phyloP scores from a whole-genome alignment of 2,797 vertebrate species.

The Echiichthys vipera region DNA sequence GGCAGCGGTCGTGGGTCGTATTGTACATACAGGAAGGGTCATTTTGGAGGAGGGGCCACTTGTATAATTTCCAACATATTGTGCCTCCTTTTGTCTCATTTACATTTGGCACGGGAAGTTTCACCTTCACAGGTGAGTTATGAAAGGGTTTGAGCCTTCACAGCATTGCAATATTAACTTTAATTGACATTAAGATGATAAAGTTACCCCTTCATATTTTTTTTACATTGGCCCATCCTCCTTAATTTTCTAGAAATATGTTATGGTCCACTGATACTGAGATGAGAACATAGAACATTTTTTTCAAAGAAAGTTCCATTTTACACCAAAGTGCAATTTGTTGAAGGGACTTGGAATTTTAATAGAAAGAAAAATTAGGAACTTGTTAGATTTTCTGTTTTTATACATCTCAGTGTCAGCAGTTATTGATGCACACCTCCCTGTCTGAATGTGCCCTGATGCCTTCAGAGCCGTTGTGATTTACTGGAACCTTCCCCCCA shows the following conservation, averaged over 20 bases:
- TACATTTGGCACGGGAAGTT: constrained; percentile 63
- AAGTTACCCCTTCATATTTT: constrained; percentile 51
- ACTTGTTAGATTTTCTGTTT: constrained; percentile 40
- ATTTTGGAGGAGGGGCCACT: constrained; percentile 77
- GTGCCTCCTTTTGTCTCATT: constrained; percentile 85
- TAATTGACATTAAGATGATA: constrained; percentile 57
- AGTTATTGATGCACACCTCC: constrained; percentile 73
- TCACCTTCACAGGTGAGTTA: constrained; percentile 63
- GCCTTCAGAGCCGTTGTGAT: constrained; percentile 77
- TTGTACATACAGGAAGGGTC: constrained; percentile 62
- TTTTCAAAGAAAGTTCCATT: constrained; percentile 80
- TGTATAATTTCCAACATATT: constrained; percentile 79
- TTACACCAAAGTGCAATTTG: constrained; percentile 92
- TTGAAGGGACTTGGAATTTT: constrained; percentile 80
- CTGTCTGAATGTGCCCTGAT: constrained; percentile 83
- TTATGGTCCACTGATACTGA: constrained; percentile 60
- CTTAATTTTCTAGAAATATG: constrained; percentile 64
- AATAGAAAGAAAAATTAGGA: constrained; percentile 54
- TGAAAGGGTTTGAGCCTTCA: constrained; percentile 60
- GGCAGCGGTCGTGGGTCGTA: constrained; percentile 18
- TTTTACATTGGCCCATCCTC: constrained; percentile 72
- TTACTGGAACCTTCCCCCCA: constrained; percentile 57
- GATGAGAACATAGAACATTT: constrained; percentile 60
- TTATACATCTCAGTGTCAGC: constrained; percentile 53
- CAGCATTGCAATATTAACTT: constrained; percentile 64